Conservation (phyloP, 2,888 invertebrate species). For the Coleophora deauratella region DNA sequence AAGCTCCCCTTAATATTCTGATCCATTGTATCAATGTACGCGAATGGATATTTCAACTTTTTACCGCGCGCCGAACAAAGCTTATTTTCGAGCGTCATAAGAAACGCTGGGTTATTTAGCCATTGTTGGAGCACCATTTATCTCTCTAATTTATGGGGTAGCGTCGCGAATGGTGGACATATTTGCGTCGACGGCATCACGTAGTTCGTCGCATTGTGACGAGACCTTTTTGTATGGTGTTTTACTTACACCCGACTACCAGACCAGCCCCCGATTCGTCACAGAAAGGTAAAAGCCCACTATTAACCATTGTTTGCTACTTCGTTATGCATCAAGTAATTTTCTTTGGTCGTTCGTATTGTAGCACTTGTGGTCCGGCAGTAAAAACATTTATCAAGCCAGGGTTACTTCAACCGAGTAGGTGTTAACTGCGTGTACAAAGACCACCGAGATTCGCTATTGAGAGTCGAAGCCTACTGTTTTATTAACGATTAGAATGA, state of each 20-base stretch:
- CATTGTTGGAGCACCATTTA: conserved; percentile 69
- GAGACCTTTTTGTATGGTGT: conserved; percentile 14
- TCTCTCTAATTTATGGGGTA: conserved; percentile 68
- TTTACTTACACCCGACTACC: conserved; percentile 25
- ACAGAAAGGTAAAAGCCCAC: conserved; percentile 40
- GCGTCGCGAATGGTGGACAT: conserved; percentile 60
- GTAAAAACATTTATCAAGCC: conserved; percentile 53
- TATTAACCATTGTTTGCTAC: conserved; percentile 52
- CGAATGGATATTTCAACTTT: conserved; percentile 60
- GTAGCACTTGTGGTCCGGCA: conserved; percentile 46
- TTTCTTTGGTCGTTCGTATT: conserved; percentile 50
- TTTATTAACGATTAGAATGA: conserved; percentile 4
- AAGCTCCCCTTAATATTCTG: conserved; percentile 47
- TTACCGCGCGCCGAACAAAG: conserved; percentile 52
- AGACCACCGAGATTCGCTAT: conserved; percentile 45
- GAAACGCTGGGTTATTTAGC: conserved; percentile 63
- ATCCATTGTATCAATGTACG: conserved; percentile 43
- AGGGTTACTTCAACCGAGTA: conserved; percentile 27
- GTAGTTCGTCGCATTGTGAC: conserved; percentile 39
- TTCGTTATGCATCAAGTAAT: conserved; percentile 54
- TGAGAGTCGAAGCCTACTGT: conserved; percentile 33
- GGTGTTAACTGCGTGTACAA: conserved; percentile 50
- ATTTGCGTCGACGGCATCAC: conserved; percentile 42
- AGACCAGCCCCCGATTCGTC: conserved; percentile 38
- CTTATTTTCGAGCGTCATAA: conserved; percentile 60